Evolutionary conservation across 2,888 invertebrate genomes (phyloP), one percentile per base, ranked within the genome.

Genomic region (Eubasilissa splendida): DNA sequence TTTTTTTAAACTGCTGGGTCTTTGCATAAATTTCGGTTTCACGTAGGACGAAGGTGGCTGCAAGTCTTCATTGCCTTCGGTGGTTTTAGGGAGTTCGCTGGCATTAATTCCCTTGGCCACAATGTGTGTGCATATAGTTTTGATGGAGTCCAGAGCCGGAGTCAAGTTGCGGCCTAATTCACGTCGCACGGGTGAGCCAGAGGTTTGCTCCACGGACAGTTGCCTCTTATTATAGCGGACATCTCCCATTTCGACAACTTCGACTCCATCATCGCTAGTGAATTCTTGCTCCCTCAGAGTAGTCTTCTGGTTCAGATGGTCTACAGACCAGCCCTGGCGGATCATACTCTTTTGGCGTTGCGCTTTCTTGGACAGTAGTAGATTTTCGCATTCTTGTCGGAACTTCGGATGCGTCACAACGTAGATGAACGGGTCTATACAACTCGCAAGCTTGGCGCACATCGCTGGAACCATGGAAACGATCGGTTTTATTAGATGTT

Each of bases 391-490:
- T 86, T 95, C 95, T 83, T 90, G 90, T 76, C 93, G 92, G 87
- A 95, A 95, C 85, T 92, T 92, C 0, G 96, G 96, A 89, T 96
- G 96, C 2, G 94, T 95, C 60, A 95, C 92, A 5, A 95, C 94
- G 86, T 95, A 95, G 82, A 95, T 91, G 85, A 95, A 95, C 0
- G 96, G 96, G 88, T 96, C 95, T 81, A 95, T 91, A 86, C 95
- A 95, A 59, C 95, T 95, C 0, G 96, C 95, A 0, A 94, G 92
- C 87, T 96, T 96, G 86, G 95, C 95, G 87, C 95, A 95, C 82
- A 95, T 87, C 0, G 95, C 95, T 0, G 95, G 96, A 58, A 95
- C 89, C 94, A 95, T 95, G 0, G 95, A 95, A 4, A 91, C 88
- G 54, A 93, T 85, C 0, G 96, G 96, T 0, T 94, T 93, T 59